Conservation (phyloP, 2,888 invertebrate species). For the Lamproptera curius region DNA sequence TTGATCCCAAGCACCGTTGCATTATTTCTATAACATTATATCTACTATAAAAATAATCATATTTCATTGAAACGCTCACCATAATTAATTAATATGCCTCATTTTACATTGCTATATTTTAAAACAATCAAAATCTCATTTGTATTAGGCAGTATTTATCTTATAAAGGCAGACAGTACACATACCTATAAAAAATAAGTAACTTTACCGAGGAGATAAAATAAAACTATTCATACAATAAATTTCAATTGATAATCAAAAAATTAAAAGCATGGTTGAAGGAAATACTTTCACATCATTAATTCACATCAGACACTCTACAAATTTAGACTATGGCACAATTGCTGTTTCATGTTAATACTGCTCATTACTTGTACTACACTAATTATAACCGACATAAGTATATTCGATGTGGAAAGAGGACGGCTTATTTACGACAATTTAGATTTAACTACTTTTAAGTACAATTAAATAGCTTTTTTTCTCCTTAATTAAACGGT, state of each 20-base stretch:
- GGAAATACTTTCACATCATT: no score
- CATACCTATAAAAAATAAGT: no score
- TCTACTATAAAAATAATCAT: conserved; percentile 8
- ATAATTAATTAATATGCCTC: neutral
- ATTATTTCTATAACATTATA: conserved; percentile 21
- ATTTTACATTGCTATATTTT: neutral
- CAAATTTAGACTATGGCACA: conserved; percentile 46
- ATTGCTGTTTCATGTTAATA: conserved; percentile 41
- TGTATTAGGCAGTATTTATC: no score
- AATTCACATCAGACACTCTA: conserved; percentile 4
- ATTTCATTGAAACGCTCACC: neutral
- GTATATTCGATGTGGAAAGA: conserved; percentile 26
- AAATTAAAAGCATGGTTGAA: no score
- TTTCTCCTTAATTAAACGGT: no score
- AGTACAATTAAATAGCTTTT: conserved; percentile 1
- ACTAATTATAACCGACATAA: conserved; percentile 35
- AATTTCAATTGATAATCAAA: no score
- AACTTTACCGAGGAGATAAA: no score
- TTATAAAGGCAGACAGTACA: no score
- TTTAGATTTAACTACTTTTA: neutral
- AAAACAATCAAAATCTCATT: no score
- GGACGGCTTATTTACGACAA: conserved; percentile 13
- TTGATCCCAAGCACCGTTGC: conserved; percentile 43
- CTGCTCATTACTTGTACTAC: conserved; percentile 46
- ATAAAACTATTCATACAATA: no score